phyloP scores from a whole-genome alignment of 2,113 vertebrate species.

The Laterallus jamaicensis region DNA sequence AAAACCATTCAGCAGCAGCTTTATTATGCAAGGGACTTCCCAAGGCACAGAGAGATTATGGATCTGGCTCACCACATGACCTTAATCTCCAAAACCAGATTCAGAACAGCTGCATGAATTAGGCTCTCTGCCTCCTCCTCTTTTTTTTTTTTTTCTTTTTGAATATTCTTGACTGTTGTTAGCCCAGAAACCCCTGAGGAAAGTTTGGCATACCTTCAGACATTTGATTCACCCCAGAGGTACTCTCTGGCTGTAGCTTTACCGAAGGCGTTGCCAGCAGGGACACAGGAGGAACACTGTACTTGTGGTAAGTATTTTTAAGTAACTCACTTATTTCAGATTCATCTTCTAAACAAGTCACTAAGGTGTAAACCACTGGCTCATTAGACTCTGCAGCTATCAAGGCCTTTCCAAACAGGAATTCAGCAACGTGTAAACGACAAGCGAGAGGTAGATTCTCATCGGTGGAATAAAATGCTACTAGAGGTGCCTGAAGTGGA shows the following conservation, averaged over 20 bases:
- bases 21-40: not conserved
- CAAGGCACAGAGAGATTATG: not conserved
- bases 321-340: slow-evolving; percentile 80
- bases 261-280: slow-evolving; percentile 40
- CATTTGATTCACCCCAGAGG: not conserved
- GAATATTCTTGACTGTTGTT: not conserved
- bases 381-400: slow-evolving; percentile 80
- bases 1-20: not conserved
- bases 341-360: slow-evolving; percentile 89
- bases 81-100: not conserved
- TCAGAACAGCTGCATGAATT: not conserved
- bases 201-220: slow-evolving; percentile 62
- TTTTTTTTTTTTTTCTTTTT: too few relatives aligned
- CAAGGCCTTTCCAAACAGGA: slow-evolving; percentile 87
- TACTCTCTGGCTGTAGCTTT: slow-evolving; percentile 40
- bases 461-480: slow-evolving; percentile 91
- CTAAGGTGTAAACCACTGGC: slow-evolving; percentile 88
- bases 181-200: not conserved
- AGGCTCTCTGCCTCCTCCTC: not conserved
- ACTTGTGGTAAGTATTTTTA: slow-evolving; percentile 84
- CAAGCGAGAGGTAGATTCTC: slow-evolving; percentile 83
- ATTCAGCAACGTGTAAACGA: slow-evolving; percentile 87
- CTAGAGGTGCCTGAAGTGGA: slow-evolving; percentile 89
- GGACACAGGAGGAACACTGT: slow-evolving; percentile 81
- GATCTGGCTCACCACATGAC: not conserved